Evolutionary conservation across 2,888 invertebrate species (phyloP).

Genomic region (Cephus pygmeus): DNA sequence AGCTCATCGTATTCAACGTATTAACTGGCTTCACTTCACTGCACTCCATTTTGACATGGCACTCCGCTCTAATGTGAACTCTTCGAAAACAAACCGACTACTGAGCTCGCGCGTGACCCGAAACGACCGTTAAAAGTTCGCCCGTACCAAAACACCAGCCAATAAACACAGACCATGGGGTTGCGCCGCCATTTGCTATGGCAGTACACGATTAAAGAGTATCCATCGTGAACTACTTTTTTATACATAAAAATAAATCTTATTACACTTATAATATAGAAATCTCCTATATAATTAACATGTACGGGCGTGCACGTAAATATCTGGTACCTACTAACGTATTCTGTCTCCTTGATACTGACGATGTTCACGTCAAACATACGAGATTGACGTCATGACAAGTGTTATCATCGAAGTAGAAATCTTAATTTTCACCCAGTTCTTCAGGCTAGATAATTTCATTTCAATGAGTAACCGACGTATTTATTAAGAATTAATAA

Average conservation of each 20-base stretch:
- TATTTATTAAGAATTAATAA: too few relatives aligned
- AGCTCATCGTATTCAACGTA: background rate
- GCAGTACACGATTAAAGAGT: background rate
- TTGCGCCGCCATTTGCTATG: background rate
- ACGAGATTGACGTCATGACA: background rate
- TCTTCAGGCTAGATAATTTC: background rate
- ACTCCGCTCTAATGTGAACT: background rate
- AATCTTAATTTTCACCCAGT: background rate
- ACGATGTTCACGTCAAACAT: background rate
- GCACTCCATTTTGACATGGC: background rate
- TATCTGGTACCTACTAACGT: background rate
- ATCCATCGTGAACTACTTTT: background rate
- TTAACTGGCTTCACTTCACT: background rate
- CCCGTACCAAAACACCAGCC: background rate
- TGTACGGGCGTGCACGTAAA: background rate
- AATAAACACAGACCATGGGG: background rate
- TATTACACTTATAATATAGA: background rate
- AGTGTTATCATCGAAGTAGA: background rate
- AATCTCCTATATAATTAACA: background rate
- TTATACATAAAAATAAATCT: background rate
- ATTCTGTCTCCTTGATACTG: background rate
- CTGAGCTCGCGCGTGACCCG: background rate
- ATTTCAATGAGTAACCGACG: too few relatives aligned
- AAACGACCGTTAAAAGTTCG: background rate
- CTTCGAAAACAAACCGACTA: slow-evolving; percentile 6